phyloP scores from a whole-genome alignment of 2,888 invertebrate genomes.

The Hemaris fuciformis region DNA sequence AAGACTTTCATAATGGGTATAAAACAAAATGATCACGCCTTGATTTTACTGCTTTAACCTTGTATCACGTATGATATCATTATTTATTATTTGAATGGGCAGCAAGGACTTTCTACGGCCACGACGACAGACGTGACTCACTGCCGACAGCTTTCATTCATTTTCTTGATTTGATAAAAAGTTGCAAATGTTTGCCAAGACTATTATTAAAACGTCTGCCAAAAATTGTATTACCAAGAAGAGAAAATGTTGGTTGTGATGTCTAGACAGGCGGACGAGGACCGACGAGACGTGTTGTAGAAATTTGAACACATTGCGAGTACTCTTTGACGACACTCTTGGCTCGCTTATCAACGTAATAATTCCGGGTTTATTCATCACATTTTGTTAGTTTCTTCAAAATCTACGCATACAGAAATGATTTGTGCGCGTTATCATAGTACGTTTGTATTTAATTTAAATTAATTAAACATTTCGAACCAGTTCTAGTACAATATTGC shows the following conservation, averaged over 20 bases:
- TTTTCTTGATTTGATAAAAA: slow-evolving; percentile 67
- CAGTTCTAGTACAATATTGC: slow-evolving; percentile 1
- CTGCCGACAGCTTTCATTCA: slow-evolving; percentile 73
- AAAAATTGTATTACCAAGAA: slow-evolving; percentile 76
- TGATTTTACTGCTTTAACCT: slow-evolving; percentile 32
- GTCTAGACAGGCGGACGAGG: slow-evolving; percentile 73
- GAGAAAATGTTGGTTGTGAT: slow-evolving; percentile 59
- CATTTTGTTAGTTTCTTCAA: neutral
- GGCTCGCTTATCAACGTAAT: slow-evolving; percentile 1
- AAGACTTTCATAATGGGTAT: slow-evolving; percentile 20
- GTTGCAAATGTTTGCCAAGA: slow-evolving; percentile 71
- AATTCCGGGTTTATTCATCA: neutral
- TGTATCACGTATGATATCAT: slow-evolving; percentile 33
- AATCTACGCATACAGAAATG: neutral
- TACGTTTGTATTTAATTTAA: neutral
- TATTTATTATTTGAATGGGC: slow-evolving; percentile 31
- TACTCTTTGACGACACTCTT: slow-evolving; percentile 14
- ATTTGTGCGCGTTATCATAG: neutral
- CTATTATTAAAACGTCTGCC: slow-evolving; percentile 67
- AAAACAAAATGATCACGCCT: slow-evolving; percentile 30
- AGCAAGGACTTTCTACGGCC: slow-evolving; percentile 50
- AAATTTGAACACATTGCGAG: slow-evolving; percentile 39
- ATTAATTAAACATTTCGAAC: slow-evolving; percentile 9
- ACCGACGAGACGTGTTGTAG: slow-evolving; percentile 58
- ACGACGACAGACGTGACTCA: slow-evolving; percentile 50